Percentiles rank a stretch among this genome's conserved stretches.
Evolutionary conservation across 2,113 vertebrate genomes (phyloP).

Genomic region (Ia io): DNA sequence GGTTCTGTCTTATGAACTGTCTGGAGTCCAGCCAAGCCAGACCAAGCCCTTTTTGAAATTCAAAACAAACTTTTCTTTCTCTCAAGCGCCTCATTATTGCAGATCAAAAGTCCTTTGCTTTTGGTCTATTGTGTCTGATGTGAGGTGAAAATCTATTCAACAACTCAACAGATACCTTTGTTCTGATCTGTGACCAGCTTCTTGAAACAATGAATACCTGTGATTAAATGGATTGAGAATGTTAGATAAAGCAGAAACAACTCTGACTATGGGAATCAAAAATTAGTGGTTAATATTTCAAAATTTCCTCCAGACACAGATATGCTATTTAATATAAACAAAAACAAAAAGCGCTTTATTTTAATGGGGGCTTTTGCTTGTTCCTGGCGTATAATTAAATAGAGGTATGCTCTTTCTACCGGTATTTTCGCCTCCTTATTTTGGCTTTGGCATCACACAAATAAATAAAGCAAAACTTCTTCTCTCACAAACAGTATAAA

Average conservation of each 20-base stretch:
- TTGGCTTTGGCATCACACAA: neutral
- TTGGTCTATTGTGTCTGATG: neutral
- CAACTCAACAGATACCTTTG: neutral
- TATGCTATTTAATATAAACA: neutral
- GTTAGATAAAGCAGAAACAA: neutral
- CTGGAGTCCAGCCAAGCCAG: neutral
- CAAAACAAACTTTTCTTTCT: neutral
- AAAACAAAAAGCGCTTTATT: neutral
- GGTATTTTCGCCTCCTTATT: neutral
- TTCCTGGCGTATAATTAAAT: neutral
- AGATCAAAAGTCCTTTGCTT: conserved; percentile 37
- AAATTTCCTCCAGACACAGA: neutral
- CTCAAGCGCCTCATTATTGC: neutral
- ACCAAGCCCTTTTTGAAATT: neutral
- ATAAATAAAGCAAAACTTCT: neutral
- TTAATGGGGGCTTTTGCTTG: neutral
- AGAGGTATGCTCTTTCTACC: neutral
- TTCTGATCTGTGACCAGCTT: neutral
- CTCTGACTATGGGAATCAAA: neutral
- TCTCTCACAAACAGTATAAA: neutral
- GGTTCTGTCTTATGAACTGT: neutral
- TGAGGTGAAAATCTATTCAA: neutral
- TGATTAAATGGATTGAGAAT: neutral
- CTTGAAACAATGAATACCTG: neutral
- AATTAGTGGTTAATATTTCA: neutral